These are phyloP conservation scores for Orientallactaga sibirica DNA, from an alignment of 2,797 vertebrate genomes.

Conservation along the genomic window DNA sequence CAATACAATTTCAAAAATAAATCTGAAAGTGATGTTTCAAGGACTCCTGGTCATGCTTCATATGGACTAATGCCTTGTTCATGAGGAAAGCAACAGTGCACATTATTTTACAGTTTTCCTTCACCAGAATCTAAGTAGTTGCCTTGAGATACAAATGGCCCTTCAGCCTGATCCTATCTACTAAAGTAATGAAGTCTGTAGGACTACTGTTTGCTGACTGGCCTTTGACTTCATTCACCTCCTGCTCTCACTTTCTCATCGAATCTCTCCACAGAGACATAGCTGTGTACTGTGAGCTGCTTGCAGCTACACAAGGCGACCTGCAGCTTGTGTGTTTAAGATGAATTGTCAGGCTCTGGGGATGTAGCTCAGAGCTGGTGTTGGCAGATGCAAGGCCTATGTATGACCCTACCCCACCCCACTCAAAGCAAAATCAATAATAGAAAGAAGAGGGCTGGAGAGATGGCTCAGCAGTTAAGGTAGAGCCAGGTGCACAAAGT, in stretches of 20 bases:
- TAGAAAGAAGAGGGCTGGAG: background rate
- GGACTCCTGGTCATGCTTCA: background rate
- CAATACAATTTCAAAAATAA: background rate
- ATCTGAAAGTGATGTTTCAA: background rate
- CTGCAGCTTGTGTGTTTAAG: background rate
- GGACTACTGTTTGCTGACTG: background rate
- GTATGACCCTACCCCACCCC: too few species aligned
- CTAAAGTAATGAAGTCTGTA: background rate
- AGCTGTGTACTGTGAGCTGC: conserved; percentile 39
- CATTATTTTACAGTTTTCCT: background rate
- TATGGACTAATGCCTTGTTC: background rate
- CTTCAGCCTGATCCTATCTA: background rate
- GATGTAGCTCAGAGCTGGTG: background rate
- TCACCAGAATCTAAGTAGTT: background rate
- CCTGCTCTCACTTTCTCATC: conserved; percentile 28
- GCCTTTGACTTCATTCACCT: conserved; percentile 63
- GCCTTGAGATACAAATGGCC: background rate
- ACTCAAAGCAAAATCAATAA: background rate
- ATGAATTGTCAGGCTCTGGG: background rate
- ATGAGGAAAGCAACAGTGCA: background rate
- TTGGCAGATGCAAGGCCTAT: background rate
- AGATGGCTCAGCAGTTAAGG: too few species aligned
- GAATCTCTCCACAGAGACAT: background rate
- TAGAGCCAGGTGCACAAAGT: too few species aligned
- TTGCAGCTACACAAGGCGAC: conserved; percentile 19